Evolutionary conservation across 2,888 invertebrate genomes (phyloP), one percentile per base, ranked within the genome.

Genomic region (Cheilosia variabilis): DNA sequence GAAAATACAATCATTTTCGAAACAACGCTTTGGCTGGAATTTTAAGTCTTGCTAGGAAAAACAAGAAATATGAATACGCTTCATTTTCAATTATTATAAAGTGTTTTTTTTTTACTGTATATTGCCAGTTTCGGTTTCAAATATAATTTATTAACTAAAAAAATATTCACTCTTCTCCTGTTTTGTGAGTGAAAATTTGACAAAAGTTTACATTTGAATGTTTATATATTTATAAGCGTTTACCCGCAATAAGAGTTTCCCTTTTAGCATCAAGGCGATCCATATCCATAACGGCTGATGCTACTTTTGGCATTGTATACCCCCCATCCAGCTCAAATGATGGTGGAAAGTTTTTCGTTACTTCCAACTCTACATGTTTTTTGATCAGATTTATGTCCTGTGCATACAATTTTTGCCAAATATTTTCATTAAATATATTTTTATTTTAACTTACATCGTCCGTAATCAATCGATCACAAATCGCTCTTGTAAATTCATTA

Each of bases 401-500:
- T 4, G 88, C 87, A 87, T 5, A 15, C 31, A 6, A 22, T 15
- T 10, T 2, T 34, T 34, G 1, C 4, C 19, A 13, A 2, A 4
- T 31, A 72, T 55, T 62, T 69, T 9, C 0, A 1, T 47, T 41
- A 50, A 45, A 24, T 57, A 65, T 57, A 65, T 34, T 31, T 24
- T n/a, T 6, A 17, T 1, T 53, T n/a, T 2, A 60, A 55, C 89
- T 89, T 91, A 94, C 95, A 75, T 94, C 93, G 4, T 93, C 93
- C 87, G 93, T 95, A 87, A 97, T 97, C 13, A 98, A 94, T 55
- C 98, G 93, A 92, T 98, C 98, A 90, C 96, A 97, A 80, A 98
- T 96, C 43, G 98, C 96, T 81, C 98, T 93, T 0, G 94, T 94
- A 91, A 97, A 96, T 92, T 98, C 98, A 91, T 98, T 98, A 81